Evolutionary conservation across 2,797 vertebrate species (phyloP), one percentile per base, ranked within the genome.

Genomic region (Pangasius krempfi): DNA sequence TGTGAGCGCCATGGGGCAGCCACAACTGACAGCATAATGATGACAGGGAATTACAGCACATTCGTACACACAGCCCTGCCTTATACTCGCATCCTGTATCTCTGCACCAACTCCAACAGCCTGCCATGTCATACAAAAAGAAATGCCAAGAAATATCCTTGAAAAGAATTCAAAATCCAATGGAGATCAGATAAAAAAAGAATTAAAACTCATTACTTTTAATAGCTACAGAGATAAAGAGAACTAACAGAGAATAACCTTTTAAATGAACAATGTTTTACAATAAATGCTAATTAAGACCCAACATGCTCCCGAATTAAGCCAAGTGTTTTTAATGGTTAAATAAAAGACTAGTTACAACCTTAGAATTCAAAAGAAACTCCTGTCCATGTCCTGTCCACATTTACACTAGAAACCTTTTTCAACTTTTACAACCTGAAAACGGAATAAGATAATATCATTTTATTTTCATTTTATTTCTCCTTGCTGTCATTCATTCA

Each of bases 1-100:
- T 54, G 85, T 64, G 22, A 86, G 91, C 86, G 86, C 91, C 88
- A 54, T 30, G 2, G 90, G 92, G 92, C 44, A 70, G 64, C 83
- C 54, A 88, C 83, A 86, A 88, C 22, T 84, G 79, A 89, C 86
- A 88, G 92, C 90, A 88, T 91, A 92, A 93, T 93, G 89, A 92
- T 93, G 93, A 92, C 70, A 89, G 86, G 93, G 91, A 86, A 81
- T 87, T 88, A 86, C 78, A 88, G 37, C 81, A 2, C 56, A 75
- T 60, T 56, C 47, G 12, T 37, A 87, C 79, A 60, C 70, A 70
- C 1, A 73, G 82, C 22, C 44, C 91, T 92, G 93, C 90, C 93
- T 91, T 93, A 91, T 92, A 86, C 75, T 86, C 88, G 78, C 89
- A 93, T 89, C 91, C 87, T 84, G 87, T 92, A 56, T 85, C 8